Evolutionary conservation across 1,140 invertebrate genomes (phyloP), one percentile per base, ranked within the genome.

Genomic region (Drosophila kanapiae): DNA sequence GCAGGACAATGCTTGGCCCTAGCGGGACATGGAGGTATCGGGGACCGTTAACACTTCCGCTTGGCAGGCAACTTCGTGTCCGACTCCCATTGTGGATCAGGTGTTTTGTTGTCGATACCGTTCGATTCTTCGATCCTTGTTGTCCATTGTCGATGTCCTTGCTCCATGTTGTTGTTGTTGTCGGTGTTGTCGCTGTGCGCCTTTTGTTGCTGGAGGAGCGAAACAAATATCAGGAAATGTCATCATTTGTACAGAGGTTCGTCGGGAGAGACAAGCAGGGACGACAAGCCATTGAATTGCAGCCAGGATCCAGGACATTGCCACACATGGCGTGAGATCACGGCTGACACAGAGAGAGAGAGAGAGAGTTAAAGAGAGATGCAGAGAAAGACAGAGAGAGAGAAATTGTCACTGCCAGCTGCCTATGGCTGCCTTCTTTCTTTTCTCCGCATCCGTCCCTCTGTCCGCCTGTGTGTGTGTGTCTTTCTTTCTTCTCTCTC

Each of bases 151-250:
- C 37, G 7, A 38, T 45, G 18, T 54, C 61, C 61, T 63, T 64
- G 61, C 38, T 29, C 14, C 13, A 13, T 38, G 43, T 29, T 68
- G 43, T 49, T 63, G 13, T 76, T 59, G 57, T 43, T n/a, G n/a
- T n/a, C n/a, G 18, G n/a, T 38, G 43, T 29, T 68, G 45, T 49
- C 74, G 13, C 68, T 59, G 57, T 43, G 37, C 10, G 49, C 51
- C 75, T 40, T 75, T 85, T 85, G 81, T 84, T 61, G 62, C 18
- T 31, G 60, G 68, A 54, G 77, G 51, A 75, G 77, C 77, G 53
- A 78, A 84, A 87, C 84, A 88, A 88, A 88, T 75, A 88, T 88
- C 84, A 90, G 85, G 85, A 88, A 85, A 88, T 90, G 85, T 88
- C 85, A 90, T 88, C 82, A 90, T 88, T 88, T 84, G 85, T 84